Evolutionary conservation across 2,888 invertebrate genomes (phyloP).

Genomic region (Labia minor): DNA sequence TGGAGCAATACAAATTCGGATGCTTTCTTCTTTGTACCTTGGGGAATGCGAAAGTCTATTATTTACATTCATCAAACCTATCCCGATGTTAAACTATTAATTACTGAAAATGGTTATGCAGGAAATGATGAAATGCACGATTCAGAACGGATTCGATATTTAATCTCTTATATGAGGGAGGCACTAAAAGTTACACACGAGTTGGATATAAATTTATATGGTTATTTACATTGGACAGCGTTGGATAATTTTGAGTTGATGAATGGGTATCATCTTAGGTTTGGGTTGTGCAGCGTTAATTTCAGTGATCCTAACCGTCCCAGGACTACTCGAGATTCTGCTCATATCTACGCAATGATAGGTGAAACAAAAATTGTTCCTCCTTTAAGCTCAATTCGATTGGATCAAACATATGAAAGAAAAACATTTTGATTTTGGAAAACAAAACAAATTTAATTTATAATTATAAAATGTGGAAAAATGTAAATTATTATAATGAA

Average conservation of each 20-base stretch:
- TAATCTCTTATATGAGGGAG: constrained; percentile 39
- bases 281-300: constrained; percentile 61
- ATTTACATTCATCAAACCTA: not conserved
- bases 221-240: constrained; percentile 51
- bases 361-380: constrained; percentile 14
- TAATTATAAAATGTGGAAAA: too few relatives aligned
- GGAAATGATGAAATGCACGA: constrained; percentile 41
- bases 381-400: not conserved
- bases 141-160: constrained; percentile 43
- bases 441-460: too few relatives aligned
- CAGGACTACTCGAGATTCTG: constrained; percentile 56
- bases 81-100: constrained; percentile 34
- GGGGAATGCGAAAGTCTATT: not conserved
- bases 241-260: constrained; percentile 50
- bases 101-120: constrained; percentile 50
- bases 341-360: constrained; percentile 38
- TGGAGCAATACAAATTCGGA: constrained; percentile 40
- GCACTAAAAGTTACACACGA: constrained; percentile 42
- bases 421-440: too few relatives aligned
- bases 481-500: too few relatives aligned
- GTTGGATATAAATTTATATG: constrained; percentile 43
- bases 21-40: constrained; percentile 38
- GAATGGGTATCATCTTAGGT: constrained; percentile 50
- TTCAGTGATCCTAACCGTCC: constrained; percentile 54
- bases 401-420: too few relatives aligned